Conservation (phyloP, 2,113 vertebrate genomes). For the Marmota flaviventris region DNA sequence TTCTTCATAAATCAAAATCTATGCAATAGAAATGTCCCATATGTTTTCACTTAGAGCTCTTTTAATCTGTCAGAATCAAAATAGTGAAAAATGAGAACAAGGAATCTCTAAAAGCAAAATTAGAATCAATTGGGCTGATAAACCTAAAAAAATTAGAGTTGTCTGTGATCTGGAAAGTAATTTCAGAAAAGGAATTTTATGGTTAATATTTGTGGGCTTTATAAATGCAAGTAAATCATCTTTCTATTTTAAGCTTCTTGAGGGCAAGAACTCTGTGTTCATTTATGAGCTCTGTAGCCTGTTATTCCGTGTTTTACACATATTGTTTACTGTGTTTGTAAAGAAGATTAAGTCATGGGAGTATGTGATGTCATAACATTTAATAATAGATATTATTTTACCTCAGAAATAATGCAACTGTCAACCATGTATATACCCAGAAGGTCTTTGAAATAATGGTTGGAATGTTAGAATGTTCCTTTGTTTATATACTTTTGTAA, state of each 20-base stretch:
- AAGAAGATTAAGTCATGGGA: not conserved
- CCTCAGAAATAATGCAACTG: not conserved
- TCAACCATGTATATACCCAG: not conserved
- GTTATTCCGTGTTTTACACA: not conserved
- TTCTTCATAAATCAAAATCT: not conserved
- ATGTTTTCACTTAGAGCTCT: not conserved
- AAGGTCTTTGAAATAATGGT: not conserved
- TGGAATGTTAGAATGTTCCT: not conserved
- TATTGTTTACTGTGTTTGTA: not conserved
- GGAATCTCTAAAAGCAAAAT: not conserved
- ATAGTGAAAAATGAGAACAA: not conserved
- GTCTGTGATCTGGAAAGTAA: not conserved
- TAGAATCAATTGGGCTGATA: not conserved
- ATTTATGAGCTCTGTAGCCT: not conserved
- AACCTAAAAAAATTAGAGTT: not conserved
- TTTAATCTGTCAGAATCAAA: not conserved
- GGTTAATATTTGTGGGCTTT: not conserved
- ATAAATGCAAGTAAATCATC: not conserved
- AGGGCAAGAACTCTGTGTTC: not conserved
- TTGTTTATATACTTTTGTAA: not conserved
- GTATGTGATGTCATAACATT: not conserved
- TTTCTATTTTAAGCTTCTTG: not conserved
- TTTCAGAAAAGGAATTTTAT: conserved; percentile 24
- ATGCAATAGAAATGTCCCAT: not conserved
- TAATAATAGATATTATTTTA: not conserved